Evolutionary conservation across 2,113 vertebrate species (phyloP).

Genomic region (Pseudorasbora parva): DNA sequence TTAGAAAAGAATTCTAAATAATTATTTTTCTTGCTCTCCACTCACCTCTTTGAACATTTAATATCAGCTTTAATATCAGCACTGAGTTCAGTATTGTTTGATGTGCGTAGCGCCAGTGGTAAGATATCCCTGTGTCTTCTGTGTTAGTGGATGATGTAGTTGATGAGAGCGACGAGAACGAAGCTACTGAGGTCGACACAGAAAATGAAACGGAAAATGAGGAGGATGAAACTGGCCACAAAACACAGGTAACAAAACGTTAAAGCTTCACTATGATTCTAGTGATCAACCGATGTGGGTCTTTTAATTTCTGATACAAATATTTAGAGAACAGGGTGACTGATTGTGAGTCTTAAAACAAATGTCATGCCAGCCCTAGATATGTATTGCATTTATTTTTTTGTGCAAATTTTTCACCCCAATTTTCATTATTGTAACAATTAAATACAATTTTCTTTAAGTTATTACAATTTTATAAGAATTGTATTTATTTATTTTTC

Average conservation of each 20-base stretch:
- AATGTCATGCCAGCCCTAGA: too few species aligned
- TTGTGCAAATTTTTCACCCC: not conserved
- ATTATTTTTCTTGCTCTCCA: not conserved
- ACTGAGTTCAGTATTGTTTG: too few species aligned
- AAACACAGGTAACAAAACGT: constrained; percentile 71
- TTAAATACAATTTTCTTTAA: not conserved
- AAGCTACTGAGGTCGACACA: constrained; percentile 86
- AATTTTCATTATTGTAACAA: not conserved
- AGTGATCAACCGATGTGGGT: not conserved
- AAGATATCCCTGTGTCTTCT: constrained; percentile 37
- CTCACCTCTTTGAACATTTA: too few species aligned
- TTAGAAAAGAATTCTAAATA: not conserved
- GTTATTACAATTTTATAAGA: too few species aligned
- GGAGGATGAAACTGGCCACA: constrained; percentile 84
- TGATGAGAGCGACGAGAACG: constrained; percentile 96
- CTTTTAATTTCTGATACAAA: too few species aligned
- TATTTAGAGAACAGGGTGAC: too few species aligned
- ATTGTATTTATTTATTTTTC: not conserved
- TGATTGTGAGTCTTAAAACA: too few species aligned
- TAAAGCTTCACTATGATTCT: not conserved
- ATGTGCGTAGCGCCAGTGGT: not conserved
- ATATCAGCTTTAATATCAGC: too few species aligned
- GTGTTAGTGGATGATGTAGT: constrained; percentile 92
- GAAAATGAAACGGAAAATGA: constrained; percentile 90
- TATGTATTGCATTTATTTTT: too few species aligned